A percentile compares a stretch with the other conserved stretches of the same genome.
Evolutionary conservation across 1,140 invertebrate species (phyloP).

Genomic region (Eurosta solidaginis): DNA sequence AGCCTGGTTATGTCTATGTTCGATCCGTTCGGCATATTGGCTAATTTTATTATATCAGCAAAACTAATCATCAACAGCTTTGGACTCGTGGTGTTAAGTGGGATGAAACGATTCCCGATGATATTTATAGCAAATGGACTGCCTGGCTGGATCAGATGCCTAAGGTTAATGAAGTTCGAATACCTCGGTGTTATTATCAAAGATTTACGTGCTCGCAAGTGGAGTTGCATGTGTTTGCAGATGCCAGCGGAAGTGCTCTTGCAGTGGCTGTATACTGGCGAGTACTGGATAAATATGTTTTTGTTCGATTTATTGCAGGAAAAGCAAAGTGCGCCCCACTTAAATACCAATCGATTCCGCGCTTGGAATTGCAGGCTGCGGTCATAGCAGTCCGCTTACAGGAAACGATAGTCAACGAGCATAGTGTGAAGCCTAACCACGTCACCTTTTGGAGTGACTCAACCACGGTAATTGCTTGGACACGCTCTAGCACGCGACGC

Average conservation of each 20-base stretch:
- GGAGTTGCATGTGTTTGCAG: not conserved
- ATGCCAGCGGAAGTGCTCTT: not conserved
- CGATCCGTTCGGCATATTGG: not conserved
- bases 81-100: slow-evolving; percentile 2
- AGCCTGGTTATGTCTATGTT: slow-evolving; percentile 35
- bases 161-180: not conserved
- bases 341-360: not conserved
- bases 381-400: not conserved
- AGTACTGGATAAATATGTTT: not conserved
- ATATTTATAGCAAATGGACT: not conserved
- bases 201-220: not conserved
- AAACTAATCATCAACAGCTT: not conserved
- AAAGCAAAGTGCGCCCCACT: not conserved
- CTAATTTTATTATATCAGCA: not conserved
- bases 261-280: not conserved
- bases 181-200: not conserved
- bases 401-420: not conserved
- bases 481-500: slow-evolving; percentile 37
- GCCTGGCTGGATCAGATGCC: not conserved
- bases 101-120: not conserved
- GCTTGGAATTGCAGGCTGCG: not conserved
- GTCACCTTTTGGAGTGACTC: slow-evolving; percentile 39
- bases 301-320: not conserved
- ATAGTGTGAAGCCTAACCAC: not conserved
- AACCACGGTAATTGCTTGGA: slow-evolving; percentile 41